Conservation (phyloP, 2,797 vertebrate species). For the Acanthornis magna region DNA sequence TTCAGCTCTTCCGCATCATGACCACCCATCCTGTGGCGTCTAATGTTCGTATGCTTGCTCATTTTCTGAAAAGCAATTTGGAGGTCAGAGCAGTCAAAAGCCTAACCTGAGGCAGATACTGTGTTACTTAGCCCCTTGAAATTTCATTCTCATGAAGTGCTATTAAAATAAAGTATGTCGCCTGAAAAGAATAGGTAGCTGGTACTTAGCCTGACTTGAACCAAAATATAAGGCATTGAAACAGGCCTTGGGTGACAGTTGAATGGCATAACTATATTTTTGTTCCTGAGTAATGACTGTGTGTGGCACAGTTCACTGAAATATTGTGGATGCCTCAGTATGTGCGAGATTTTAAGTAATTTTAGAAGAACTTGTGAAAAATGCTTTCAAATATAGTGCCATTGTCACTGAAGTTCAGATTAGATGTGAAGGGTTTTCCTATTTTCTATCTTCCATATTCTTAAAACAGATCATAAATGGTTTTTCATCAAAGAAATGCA, state of each 20-base stretch:
- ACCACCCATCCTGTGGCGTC: conserved; percentile 52
- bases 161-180: neutral
- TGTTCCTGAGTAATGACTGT: neutral
- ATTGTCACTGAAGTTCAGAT: neutral
- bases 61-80: conserved; percentile 74
- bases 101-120: neutral
- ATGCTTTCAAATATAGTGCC: neutral
- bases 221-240: neutral
- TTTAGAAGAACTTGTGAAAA: neutral
- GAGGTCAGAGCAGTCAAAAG: neutral
- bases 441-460: neutral
- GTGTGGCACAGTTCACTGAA: neutral
- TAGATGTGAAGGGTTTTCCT: neutral
- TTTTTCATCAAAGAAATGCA: neutral
- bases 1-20: conserved; percentile 77
- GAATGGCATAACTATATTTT: neutral
- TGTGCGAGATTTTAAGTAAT: neutral
- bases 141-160: neutral
- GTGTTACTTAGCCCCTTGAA: neutral
- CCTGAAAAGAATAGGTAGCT: neutral
- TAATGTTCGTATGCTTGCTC: conserved; percentile 51
- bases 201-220: neutral
- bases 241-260: neutral
- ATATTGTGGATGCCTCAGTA: neutral
- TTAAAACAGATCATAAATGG: neutral